Percentiles rank a stretch among this genome's conserved stretches.
These are phyloP conservation scores for Leptarthrus brevirostris DNA, from an alignment of 2,888 invertebrate species.

Conservation along the genomic window DNA sequence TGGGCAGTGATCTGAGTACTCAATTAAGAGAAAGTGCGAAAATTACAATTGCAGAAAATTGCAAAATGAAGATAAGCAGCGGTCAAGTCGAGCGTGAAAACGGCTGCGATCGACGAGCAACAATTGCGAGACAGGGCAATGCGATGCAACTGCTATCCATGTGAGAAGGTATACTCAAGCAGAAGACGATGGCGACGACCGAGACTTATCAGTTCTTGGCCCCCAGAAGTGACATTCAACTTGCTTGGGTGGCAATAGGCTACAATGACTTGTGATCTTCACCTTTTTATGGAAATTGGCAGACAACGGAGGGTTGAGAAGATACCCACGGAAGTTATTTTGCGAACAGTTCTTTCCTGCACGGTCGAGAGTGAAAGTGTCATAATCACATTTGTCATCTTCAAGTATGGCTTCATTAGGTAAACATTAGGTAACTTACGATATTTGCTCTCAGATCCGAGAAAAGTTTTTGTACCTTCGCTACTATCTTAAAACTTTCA, in stretches of 20 bases:
- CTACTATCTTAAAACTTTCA: too few species aligned
- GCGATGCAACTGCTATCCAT: not conserved
- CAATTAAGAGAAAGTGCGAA: slow-evolving; percentile 5
- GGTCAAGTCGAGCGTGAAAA: too few species aligned
- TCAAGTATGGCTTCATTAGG: too few species aligned
- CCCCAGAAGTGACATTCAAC: slow-evolving; percentile 21
- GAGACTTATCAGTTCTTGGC: slow-evolving; percentile 22
- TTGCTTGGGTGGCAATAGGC: not conserved
- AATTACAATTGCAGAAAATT: slow-evolving; percentile 18
- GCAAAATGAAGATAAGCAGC: not conserved
- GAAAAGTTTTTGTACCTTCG: too few species aligned
- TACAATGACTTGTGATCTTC: not conserved
- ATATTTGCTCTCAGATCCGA: too few species aligned
- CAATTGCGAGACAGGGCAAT: not conserved
- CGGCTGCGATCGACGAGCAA: not conserved
- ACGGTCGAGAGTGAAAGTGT: not conserved
- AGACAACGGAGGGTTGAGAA: not conserved
- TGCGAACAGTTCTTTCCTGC: not conserved
- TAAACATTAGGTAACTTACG: too few species aligned
- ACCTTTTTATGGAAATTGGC: not conserved
- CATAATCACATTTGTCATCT: too few species aligned
- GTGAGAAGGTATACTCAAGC: not conserved
- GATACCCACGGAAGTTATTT: not conserved
- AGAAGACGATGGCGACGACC: not conserved
- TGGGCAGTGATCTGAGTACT: not conserved